Percentiles rank a stretch among this genome's conserved stretches.
These are phyloP conservation scores for Arothron firmamentum DNA, from an alignment of 2,113 vertebrate genomes.

Conservation along the genomic window DNA sequence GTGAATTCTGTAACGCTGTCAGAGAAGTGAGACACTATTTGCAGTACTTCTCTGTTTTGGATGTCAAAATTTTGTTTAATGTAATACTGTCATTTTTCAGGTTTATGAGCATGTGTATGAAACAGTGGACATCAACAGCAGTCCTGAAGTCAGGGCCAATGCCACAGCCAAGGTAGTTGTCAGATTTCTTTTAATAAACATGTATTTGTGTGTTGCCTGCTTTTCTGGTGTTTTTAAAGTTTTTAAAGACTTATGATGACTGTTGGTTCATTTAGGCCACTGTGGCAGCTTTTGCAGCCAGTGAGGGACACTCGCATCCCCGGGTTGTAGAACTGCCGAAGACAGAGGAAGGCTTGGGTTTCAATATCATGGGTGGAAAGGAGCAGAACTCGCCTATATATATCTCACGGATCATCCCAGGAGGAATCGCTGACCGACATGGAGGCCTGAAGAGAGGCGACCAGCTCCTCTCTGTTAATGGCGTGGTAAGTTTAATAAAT, in stretches of 20 bases:
- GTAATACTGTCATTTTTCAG: conserved; percentile 67
- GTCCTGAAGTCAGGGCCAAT: conserved; percentile 94
- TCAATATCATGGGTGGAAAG: conserved; percentile 99
- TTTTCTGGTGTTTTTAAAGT: not conserved
- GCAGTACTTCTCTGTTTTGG: not conserved
- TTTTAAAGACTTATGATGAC: not conserved
- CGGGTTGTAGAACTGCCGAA: conserved; percentile 96
- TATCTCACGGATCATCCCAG: conserved; percentile 96
- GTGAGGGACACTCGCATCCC: conserved; percentile 96
- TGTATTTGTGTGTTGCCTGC: not conserved
- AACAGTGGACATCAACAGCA: conserved; percentile 98
- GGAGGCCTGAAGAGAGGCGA: conserved; percentile 95
- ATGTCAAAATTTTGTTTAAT: not conserved
- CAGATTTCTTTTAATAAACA: not conserved
- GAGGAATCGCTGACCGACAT: conserved; percentile 92
- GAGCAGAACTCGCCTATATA: conserved; percentile 99
- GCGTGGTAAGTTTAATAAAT: conserved; percentile 81
- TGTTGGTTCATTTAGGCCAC: conserved; percentile 79
- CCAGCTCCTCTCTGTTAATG: conserved; percentile 96
- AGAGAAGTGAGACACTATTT: conserved; percentile 80
- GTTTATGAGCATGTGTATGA: conserved; percentile 99
- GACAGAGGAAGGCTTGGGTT: conserved; percentile 96
- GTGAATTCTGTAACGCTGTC: conserved; percentile 97
- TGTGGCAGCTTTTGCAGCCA: conserved; percentile 96
- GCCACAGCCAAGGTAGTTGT: conserved; percentile 92